Conservation (phyloP, 23 tunicate species). For the Pegea sp. region DNA sequence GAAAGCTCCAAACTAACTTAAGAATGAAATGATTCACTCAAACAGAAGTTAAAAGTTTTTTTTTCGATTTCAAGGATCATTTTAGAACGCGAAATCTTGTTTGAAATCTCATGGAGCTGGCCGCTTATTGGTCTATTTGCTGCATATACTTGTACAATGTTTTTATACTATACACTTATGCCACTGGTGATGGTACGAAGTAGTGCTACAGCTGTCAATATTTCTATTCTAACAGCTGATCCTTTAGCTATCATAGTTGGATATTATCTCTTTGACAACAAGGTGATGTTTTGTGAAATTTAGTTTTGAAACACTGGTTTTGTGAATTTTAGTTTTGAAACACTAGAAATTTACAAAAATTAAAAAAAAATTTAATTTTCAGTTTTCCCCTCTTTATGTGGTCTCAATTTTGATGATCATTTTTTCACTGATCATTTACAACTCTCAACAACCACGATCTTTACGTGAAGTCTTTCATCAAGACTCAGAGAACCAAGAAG, state of each 20-base stretch:
- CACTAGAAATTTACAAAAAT: too few relatives aligned
- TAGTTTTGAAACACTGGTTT: too few relatives aligned
- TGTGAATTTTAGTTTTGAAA: too few relatives aligned
- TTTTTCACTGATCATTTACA: slow-evolving; percentile 41
- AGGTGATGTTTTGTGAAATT: too few relatives aligned
- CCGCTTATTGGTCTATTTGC: slow-evolving; percentile 12
- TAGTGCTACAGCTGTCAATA: slow-evolving; percentile 73
- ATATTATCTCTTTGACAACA: slow-evolving; percentile 30
- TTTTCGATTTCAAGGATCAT: too few relatives aligned
- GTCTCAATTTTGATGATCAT: slow-evolving; percentile 58
- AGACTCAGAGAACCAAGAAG: too few relatives aligned
- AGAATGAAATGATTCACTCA: too few relatives aligned
- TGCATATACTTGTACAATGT: slow-evolving; percentile 55
- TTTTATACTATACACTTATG: slow-evolving; percentile 34
- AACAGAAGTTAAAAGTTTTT: too few relatives aligned
- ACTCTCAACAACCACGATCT: slow-evolving; percentile 40
- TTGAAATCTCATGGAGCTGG: slow-evolving; percentile 11
- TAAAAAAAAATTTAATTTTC: too few relatives aligned
- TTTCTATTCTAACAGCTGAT: slow-evolving; percentile 79
- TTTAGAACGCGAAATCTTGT: slow-evolving; percentile 30
- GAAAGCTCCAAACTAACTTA: too few relatives aligned
- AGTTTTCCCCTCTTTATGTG: slow-evolving; percentile 65
- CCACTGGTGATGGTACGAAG: slow-evolving; percentile 61
- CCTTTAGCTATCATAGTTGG: slow-evolving; percentile 65
- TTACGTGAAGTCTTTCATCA: too few relatives aligned